Base-by-base conservation (phyloP, 53 echinoderm and acorn worm genomes). In the Antedon mediterranea region DNA sequence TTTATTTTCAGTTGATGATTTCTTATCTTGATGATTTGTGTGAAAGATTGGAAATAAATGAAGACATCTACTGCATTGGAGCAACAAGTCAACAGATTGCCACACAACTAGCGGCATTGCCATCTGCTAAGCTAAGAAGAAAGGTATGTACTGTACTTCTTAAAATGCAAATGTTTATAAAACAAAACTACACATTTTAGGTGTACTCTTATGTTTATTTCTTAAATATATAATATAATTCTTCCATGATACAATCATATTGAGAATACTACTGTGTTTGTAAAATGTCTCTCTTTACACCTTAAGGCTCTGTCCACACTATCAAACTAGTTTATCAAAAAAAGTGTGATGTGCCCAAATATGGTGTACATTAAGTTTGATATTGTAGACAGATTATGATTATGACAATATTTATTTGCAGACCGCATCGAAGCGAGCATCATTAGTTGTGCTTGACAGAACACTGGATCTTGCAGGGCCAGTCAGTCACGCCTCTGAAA, bases 381-480 rank as follows among this genome's bases (percentile, higher is more conserved):
- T 6, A 37, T 4, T 37, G 37, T 37, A 6, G 11, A 37, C 11
- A 4, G 13, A 33, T 77, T 71, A 13, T 29, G 30, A 26, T n/a
- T 82, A 23, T 23, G 43, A 34, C 28, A 26, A 26, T 29, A 71
- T 77, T 3, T 11, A 32, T 32, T 30, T 30, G 74, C 74, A 97
- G 97, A 87, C 91, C 27, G 92, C 97, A 27, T 78, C 72, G 34
- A 82, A 92, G 41, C 81, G 84, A 81, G 97, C 91, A 27, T 89
- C 92, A 6, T 34, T 97, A n/a, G 74, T 97, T n/a, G 72, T 97
- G 28, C 33, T 97, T n/a, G 97, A 97, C 32, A 79, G 92, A 37
- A 89, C 89, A 0, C 43, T 97, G n/a, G 97, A 97, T 77, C 78
- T 97, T 30, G 87, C 82, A 0, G 97, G 87, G 33, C 82, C 97